Evolutionary conservation across 1,140 invertebrate genomes (phyloP).

Genomic region (Pogonognathellus flavescens): DNA sequence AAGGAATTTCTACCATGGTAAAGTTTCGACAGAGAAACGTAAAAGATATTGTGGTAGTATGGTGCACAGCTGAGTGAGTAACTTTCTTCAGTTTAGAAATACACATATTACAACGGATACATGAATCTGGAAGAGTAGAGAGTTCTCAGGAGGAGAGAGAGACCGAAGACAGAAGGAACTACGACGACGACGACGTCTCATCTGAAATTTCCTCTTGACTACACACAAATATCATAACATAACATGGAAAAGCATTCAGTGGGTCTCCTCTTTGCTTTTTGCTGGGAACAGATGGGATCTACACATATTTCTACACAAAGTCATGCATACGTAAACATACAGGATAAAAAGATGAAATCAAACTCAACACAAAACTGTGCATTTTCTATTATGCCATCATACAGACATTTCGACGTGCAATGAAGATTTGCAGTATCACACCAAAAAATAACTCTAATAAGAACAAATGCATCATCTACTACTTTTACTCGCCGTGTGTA

Average conservation of each 20-base stretch:
- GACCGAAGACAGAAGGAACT: not conserved
- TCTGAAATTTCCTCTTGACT: conserved; percentile 26
- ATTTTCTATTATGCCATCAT: too few species aligned
- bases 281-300: conserved; percentile 9
- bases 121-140: not conserved
- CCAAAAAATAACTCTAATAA: too few species aligned
- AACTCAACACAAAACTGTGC: too few species aligned
- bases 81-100: not conserved
- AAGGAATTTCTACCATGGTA: not conserved
- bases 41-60: not conserved
- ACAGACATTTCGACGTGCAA: too few species aligned
- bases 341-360: too few species aligned
- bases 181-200: not conserved
- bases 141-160: not conserved
- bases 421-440: too few species aligned
- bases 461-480: too few species aligned
- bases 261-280: not conserved
- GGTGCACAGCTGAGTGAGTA: not conserved
- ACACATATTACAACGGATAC: too few species aligned
- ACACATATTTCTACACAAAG: conserved; percentile 9
- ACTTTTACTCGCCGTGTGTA: too few species aligned
- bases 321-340: conserved; percentile 3
- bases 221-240: not conserved
- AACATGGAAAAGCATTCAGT: not conserved
- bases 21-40: not conserved